Conservation (phyloP, 35 echinoderm and acorn worm species). For the Ophioderma brevispina region DNA sequence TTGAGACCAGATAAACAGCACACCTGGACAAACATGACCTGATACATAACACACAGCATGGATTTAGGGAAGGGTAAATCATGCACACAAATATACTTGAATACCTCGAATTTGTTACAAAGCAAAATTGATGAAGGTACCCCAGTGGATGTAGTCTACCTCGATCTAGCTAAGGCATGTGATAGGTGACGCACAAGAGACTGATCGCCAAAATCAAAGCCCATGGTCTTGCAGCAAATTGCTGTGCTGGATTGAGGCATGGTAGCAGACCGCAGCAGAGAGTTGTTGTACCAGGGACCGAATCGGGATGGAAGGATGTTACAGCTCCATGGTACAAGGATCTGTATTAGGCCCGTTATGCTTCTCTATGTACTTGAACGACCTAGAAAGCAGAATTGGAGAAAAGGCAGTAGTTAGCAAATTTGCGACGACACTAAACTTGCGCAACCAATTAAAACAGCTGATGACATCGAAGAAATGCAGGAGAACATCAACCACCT, state of each 20-base stretch:
- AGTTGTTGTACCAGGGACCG: neutral
- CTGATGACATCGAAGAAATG: neutral
- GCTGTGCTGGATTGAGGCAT: too few relatives aligned
- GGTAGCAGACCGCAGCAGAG: neutral
- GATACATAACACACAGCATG: too few relatives aligned
- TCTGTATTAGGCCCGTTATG: too few relatives aligned
- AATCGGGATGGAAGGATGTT: neutral
- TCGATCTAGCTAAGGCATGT: neutral
- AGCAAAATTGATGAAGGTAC: neutral
- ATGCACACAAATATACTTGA: neutral
- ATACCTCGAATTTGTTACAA: too few relatives aligned
- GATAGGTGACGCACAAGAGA: neutral
- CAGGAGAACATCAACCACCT: too few relatives aligned
- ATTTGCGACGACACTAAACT: neutral
- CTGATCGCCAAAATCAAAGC: neutral
- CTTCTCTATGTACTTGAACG: too few relatives aligned
- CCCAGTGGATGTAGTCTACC: neutral
- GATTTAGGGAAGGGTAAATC: neutral
- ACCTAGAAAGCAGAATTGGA: neutral
- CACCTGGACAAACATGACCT: neutral
- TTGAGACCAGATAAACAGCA: neutral
- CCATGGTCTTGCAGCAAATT: neutral
- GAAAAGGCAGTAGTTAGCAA: neutral
- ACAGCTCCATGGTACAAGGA: too few relatives aligned
- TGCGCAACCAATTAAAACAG: neutral